phyloP scores from a whole-genome alignment of 2,888 invertebrate species.

The Itoplectis maculator region DNA sequence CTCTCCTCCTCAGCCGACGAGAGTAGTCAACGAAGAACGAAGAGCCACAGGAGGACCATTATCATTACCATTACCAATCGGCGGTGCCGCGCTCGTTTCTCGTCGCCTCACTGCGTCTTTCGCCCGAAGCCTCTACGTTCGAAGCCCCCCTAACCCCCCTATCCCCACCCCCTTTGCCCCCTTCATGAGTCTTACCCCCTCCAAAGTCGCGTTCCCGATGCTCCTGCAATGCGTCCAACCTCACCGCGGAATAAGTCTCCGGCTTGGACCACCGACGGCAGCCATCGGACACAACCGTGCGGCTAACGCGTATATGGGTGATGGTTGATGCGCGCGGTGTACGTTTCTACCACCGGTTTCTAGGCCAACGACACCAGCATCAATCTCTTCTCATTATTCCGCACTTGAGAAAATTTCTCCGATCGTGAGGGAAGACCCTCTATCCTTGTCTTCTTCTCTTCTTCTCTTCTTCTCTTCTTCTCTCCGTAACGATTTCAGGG shows the following conservation, averaged over 20 bases:
- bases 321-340: constrained; percentile 29
- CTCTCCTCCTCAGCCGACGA: constrained; percentile 40
- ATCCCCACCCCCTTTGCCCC: too few relatives aligned
- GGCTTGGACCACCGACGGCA: constrained; percentile 14
- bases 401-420: constrained; percentile 32
- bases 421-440: too few relatives aligned
- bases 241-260: background rate
- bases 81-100: constrained; percentile 64
- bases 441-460: too few relatives aligned
- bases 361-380: constrained; percentile 54
- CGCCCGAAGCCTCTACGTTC: too few relatives aligned
- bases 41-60: constrained; percentile 68
- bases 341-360: constrained; percentile 53
- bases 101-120: constrained; percentile 26
- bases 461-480: background rate
- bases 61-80: constrained; percentile 80
- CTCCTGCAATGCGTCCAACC: background rate
- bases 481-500: constrained; percentile 1
- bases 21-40: constrained; percentile 22
- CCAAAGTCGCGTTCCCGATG: constrained; percentile 5
- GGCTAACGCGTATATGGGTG: constrained; percentile 26
- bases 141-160: too few relatives aligned
- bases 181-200: too few relatives aligned
- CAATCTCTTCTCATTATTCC: constrained; percentile 37
- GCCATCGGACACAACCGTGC: background rate